Percentiles rank a stretch among this genome's conserved stretches.
phyloP scores from a whole-genome alignment of 2,888 invertebrate species.

The Iselma pallidipennis region DNA sequence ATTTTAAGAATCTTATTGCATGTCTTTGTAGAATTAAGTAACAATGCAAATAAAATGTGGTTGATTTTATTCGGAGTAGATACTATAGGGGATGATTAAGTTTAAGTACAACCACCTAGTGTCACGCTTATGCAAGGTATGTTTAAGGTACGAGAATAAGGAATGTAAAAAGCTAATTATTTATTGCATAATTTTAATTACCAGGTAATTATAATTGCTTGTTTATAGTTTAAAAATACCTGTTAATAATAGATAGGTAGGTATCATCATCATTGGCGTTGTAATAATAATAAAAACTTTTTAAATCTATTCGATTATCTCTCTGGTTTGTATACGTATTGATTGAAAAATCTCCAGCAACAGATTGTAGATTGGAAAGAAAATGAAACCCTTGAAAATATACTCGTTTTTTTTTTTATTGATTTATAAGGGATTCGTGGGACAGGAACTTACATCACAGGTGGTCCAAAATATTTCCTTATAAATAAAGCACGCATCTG shows the following conservation, averaged over 20 bases:
- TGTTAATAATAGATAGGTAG: too few relatives aligned
- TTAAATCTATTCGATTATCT: too few relatives aligned
- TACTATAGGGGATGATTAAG: not conserved
- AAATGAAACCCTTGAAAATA: not conserved
- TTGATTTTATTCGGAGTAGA: not conserved
- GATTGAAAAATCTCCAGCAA: not conserved
- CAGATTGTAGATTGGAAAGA: not conserved
- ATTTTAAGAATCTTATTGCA: not conserved
- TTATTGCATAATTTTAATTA: too few relatives aligned
- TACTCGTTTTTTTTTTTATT: not conserved
- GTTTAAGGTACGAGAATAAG: too few relatives aligned
- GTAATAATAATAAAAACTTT: too few relatives aligned
- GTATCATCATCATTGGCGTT: too few relatives aligned
- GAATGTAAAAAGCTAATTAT: too few relatives aligned
- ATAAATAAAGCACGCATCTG: slow-evolving; percentile 26
- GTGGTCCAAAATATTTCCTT: slow-evolving; percentile 47
- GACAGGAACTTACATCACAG: slow-evolving; percentile 43
- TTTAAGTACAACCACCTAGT: too few relatives aligned
- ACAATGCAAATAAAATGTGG: not conserved
- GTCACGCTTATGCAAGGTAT: too few relatives aligned
- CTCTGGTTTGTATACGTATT: not conserved
- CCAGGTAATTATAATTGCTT: too few relatives aligned
- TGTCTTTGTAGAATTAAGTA: not conserved
- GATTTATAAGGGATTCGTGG: slow-evolving; percentile 12
- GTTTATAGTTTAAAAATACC: too few relatives aligned